Conservation (phyloP, 2,113 vertebrate species). For the Gymnocephalus cernua region DNA sequence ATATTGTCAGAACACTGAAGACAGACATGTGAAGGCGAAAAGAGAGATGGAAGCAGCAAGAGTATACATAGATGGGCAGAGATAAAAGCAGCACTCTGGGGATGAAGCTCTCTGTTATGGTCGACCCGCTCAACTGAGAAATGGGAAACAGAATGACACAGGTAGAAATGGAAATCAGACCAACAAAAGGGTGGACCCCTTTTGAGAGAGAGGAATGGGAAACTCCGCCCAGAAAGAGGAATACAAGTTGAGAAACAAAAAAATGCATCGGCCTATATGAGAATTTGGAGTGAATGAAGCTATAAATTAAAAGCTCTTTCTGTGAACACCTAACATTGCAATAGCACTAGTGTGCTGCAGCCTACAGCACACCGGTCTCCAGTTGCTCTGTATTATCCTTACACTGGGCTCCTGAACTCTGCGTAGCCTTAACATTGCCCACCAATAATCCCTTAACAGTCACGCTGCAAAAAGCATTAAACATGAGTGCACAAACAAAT, state of each 20-base stretch:
- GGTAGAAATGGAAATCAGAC: constrained; percentile 41
- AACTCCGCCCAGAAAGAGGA: background rate
- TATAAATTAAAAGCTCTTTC: background rate
- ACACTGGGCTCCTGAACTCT: constrained; percentile 12
- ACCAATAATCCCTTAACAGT: constrained; percentile 56
- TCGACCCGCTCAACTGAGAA: constrained; percentile 44
- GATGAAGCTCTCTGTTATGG: constrained; percentile 57
- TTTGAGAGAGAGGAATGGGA: constrained; percentile 1
- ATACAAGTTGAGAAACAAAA: background rate
- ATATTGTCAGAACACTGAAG: constrained; percentile 4
- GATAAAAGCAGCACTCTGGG: constrained; percentile 58
- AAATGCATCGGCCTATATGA: background rate
- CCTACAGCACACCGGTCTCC: too few species aligned
- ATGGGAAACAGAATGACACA: constrained; percentile 25
- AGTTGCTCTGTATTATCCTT: constrained; percentile 23
- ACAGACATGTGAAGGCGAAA: constrained; percentile 11
- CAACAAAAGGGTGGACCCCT: constrained; percentile 15
- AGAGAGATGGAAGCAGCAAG: constrained; percentile 23
- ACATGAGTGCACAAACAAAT: constrained; percentile 41
- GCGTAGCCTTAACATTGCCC: constrained; percentile 7
- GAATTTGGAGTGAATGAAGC: background rate
- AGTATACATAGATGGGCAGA: constrained; percentile 46
- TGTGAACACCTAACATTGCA: background rate
- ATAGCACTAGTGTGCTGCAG: background rate
- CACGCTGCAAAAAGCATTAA: constrained; percentile 46